These are phyloP conservation scores for Apamea crenata DNA, from an alignment of 2,888 invertebrate species.

Conservation along the genomic window DNA sequence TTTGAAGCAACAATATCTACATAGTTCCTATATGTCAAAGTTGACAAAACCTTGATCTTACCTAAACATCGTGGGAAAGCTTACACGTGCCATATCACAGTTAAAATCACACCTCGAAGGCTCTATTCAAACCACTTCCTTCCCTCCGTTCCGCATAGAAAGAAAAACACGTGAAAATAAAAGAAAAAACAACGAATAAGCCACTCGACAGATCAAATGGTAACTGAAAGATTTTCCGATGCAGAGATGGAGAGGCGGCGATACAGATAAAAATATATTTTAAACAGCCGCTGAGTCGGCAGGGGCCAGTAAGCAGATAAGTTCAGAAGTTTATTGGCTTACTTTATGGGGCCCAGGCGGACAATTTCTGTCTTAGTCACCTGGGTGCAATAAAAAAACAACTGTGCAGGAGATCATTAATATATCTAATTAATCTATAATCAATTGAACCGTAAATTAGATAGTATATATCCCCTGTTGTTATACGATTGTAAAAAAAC, in stretches of 20 bases:
- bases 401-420: no score
- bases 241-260: constrained; percentile 18
- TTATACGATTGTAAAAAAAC: no score
- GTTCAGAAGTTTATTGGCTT: constrained; percentile 14
- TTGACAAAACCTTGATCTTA: background rate
- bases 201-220: constrained; percentile 46
- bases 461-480: no score
- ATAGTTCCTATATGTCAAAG: no score
- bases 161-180: constrained; percentile 19
- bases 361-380: background rate
- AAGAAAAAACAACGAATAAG: constrained; percentile 46
- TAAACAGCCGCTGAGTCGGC: constrained; percentile 2
- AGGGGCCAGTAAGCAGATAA: background rate
- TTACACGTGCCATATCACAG: no score
- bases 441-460: no score
- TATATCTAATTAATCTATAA: no score
- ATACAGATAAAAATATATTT: constrained; percentile 32
- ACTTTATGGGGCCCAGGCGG: no score
- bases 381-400: background rate
- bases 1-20: background rate
- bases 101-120: background rate
- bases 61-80: background rate
- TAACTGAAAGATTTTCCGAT: constrained; percentile 26
- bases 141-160: background rate
- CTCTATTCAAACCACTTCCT: background rate